Base-by-base conservation (phyloP, 2,113 vertebrate genomes). In the Vimba vimba region DNA sequence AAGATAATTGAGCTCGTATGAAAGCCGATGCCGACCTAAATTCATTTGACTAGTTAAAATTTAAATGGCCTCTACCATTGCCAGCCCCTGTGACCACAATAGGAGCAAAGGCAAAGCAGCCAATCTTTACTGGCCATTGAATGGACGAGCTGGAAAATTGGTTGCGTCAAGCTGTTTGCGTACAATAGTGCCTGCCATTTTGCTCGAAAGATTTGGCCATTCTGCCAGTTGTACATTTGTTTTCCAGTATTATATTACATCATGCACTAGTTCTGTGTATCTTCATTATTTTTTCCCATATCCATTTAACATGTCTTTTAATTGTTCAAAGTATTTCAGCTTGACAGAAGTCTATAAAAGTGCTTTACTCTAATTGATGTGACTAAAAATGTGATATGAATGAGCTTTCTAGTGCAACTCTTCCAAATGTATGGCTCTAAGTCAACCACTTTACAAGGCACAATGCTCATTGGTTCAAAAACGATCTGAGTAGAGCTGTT, bases 1-100 rank as follows among this genome's bases (percentile, higher is more conserved):
- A 86, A 87, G 79, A 87, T 88, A 83, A 88, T 83, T 88, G 82
- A 83, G 86, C 45, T 76, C 57, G 64, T 85, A 84, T 89, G 69
- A 88, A 86, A 86, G 71, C 71, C 23, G 55, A 69, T 36, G 13
- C 87, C 86, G 87, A 84, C 85, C 85, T 83, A 75, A 82, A 88
- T 88, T 86, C 84, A 80, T 84, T 43, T 76, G 81, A 77, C 83
- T 77, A 60, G 81, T 87, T 86, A 84, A 86, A 87, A 89, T 84
- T 89, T 84, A 86, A 87, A 89, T 57, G 81, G 47, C 82, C 36
- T 84, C 69, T 82, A 69, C 77, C 66, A 73, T 76, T 84, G 76
- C 80, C 80, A 69, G 47, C 23, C 23, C 60, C 57, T 59, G 27
- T 77, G 77, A 83, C 52, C 36, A 83, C 81, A 86, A 60, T 87